Conservation (phyloP, 2,888 invertebrate species). For the Dromius quadrimaculatus region DNA sequence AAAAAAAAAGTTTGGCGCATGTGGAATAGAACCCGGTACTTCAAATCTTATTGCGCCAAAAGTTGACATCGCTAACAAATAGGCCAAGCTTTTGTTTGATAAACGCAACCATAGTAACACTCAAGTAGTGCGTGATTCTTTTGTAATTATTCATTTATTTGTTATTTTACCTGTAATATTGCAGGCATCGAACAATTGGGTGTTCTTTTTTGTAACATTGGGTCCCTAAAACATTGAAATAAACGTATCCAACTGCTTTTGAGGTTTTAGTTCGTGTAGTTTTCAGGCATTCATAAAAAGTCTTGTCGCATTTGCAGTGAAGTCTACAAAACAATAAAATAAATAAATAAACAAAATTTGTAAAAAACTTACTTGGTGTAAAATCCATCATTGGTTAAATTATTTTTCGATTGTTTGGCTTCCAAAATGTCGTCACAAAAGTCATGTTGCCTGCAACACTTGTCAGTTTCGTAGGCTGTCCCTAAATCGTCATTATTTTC, state of each 20-base stretch:
- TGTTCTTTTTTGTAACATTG: conserved; percentile 73
- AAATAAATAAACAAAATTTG: not conserved
- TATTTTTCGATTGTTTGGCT: conserved; percentile 60
- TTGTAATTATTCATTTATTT: not conserved
- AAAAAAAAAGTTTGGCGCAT: too few relatives aligned
- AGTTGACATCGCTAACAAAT: too few relatives aligned
- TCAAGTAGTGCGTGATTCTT: not conserved
- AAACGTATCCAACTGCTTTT: conserved; percentile 68
- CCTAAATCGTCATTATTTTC: conserved; percentile 76
- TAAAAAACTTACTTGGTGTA: conserved; percentile 59
- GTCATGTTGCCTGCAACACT: conserved; percentile 81
- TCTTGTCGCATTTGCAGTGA: conserved; percentile 70
- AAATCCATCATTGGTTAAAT: conserved; percentile 61
- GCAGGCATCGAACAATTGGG: conserved; percentile 69
- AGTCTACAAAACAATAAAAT: conserved; percentile 63
- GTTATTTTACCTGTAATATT: conserved; percentile 69
- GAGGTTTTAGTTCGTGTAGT: conserved; percentile 63
- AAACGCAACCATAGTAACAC: too few relatives aligned
- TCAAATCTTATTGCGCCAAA: too few relatives aligned
- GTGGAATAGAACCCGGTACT: too few relatives aligned
- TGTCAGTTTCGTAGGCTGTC: conserved; percentile 72
- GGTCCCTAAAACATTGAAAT: conserved; percentile 71
- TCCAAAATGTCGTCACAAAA: conserved; percentile 74
- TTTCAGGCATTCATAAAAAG: conserved; percentile 69
- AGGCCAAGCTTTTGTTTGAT: too few relatives aligned